Evolutionary conservation across 2,797 vertebrate genomes (phyloP).

Genomic region (Threskiornis aethiopicus): DNA sequence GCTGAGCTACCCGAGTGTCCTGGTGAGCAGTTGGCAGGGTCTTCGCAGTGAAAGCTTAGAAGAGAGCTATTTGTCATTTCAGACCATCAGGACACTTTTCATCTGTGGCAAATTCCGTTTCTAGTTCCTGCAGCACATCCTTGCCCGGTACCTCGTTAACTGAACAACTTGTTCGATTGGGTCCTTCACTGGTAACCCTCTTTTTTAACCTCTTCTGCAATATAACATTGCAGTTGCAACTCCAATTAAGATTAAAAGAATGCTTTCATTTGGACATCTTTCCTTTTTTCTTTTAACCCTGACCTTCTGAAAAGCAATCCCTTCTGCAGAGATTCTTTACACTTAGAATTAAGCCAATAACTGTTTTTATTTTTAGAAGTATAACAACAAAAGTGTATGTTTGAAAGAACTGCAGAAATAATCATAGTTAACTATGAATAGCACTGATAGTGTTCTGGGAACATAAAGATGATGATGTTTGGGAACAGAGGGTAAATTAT

Average conservation of each 20-base stretch:
- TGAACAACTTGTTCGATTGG: neutral
- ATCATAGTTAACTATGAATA: neutral
- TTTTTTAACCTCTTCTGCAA: neutral
- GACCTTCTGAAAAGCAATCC: neutral
- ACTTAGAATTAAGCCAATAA: neutral
- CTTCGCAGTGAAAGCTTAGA: neutral
- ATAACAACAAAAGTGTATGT: neutral
- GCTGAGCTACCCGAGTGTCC: neutral
- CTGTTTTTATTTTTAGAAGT: neutral
- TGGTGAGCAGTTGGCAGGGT: neutral
- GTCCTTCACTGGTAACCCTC: neutral
- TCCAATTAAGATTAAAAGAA: slow-evolving; percentile 3
- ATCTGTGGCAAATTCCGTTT: neutral
- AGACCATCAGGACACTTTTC: neutral
- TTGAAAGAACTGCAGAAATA: neutral
- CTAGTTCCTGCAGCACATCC: neutral
- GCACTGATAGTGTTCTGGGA: neutral
- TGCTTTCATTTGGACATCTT: neutral
- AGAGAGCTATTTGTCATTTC: neutral
- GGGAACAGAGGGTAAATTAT: neutral
- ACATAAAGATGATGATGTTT: neutral
- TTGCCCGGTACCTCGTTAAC: neutral
- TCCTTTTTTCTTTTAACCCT: neutral
- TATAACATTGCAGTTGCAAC: neutral
- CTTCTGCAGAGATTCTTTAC: neutral